Evolutionary conservation across 1,140 invertebrate species (phyloP).

Genomic region (Caenorhabditis tropicalis): DNA sequence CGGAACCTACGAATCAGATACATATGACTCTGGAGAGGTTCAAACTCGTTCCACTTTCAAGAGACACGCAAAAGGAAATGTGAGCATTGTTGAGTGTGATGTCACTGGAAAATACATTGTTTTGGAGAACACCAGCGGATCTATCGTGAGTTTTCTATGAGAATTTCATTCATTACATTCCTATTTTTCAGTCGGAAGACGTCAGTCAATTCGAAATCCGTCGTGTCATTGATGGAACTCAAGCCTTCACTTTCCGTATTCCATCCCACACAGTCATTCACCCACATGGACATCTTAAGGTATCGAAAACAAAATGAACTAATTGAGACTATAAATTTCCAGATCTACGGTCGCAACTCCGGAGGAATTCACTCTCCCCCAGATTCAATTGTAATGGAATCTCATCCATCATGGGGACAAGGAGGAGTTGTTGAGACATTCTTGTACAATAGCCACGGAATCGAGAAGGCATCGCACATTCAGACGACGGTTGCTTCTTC

Average conservation of each 20-base stretch:
- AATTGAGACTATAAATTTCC: neutral
- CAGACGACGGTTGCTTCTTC: conserved; percentile 27
- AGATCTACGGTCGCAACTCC: conserved; percentile 19
- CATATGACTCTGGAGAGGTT: conserved; percentile 72
- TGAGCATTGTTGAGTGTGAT: conserved; percentile 73
- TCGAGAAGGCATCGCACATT: conserved; percentile 28
- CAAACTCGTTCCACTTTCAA: conserved; percentile 74
- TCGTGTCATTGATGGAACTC: neutral
- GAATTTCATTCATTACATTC: neutral
- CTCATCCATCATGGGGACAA: conserved; percentile 35
- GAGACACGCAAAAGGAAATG: conserved; percentile 72
- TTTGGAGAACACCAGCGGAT: conserved; percentile 71
- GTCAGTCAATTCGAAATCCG: conserved; percentile 22
- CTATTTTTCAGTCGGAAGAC: neutral
- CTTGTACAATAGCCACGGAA: conserved; percentile 4
- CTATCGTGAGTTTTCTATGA: neutral
- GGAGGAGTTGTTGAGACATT: neutral
- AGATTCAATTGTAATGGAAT: conserved; percentile 38
- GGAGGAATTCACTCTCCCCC: conserved; percentile 25
- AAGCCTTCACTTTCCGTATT: neutral
- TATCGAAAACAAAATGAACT: neutral
- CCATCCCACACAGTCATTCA: neutral
- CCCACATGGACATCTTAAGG: conserved; percentile 27
- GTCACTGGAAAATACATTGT: conserved; percentile 73
- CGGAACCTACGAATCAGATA: neutral